phyloP scores from a whole-genome alignment of 1,140 invertebrate species.

The Rhagoletis pomonella region DNA sequence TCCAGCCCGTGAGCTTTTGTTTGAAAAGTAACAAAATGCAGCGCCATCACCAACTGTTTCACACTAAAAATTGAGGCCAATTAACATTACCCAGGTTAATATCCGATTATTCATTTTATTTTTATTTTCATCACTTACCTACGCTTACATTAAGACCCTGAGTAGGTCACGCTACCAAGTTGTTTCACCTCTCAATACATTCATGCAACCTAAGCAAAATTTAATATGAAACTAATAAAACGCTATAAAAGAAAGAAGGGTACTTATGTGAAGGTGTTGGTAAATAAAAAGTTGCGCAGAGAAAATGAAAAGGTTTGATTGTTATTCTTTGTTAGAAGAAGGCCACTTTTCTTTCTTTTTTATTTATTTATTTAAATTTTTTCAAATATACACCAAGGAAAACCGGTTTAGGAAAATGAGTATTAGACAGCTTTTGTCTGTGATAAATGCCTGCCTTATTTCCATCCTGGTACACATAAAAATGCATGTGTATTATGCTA shows the following conservation, averaged over 20 bases:
- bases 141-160: constrained; percentile 32
- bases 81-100: background rate
- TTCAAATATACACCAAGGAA: background rate
- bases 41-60: background rate
- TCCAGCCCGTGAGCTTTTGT: background rate
- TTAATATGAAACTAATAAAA: background rate
- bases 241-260: background rate
- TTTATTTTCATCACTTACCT: background rate
- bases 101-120: constrained; percentile 25
- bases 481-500: background rate
- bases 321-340: too few relatives aligned
- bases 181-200: constrained; percentile 7
- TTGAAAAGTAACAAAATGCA: background rate
- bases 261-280: background rate
- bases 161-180: constrained; percentile 22
- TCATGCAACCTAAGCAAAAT: constrained; percentile 4
- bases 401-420: background rate
- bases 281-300: background rate
- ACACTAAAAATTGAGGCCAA: background rate
- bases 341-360: too few relatives aligned
- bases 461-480: background rate
- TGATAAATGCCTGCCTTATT: too few relatives aligned
- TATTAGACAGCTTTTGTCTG: background rate
- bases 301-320: background rate
- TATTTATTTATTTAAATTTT: too few relatives aligned